Percentiles rank a stretch among this genome's conserved stretches.
Conservation (phyloP, 2,797 vertebrate genomes). For the Syngnathus acus region DNA sequence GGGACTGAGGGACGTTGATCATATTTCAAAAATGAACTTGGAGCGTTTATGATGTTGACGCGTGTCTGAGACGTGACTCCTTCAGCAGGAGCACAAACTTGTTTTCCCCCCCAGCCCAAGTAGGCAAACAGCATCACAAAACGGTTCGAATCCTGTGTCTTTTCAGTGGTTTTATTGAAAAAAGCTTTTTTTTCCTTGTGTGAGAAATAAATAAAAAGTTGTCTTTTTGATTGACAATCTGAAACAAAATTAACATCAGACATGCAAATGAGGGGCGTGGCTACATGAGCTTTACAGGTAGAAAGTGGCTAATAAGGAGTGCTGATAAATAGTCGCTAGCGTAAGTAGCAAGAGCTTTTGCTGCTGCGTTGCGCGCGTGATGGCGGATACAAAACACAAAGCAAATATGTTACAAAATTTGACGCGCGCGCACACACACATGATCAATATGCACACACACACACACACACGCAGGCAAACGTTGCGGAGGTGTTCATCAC, state of each 20-base stretch:
- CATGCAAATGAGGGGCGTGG: conserved; percentile 89
- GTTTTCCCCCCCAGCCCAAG: no score
- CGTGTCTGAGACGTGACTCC: not conserved
- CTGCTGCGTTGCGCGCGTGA: not conserved
- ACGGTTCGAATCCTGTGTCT: conserved; percentile 38
- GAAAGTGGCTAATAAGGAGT: conserved; percentile 76
- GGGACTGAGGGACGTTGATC: not conserved
- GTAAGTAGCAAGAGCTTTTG: not conserved
- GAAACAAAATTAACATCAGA: conserved; percentile 96
- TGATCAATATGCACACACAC: conserved; percentile 8
- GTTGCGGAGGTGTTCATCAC: conserved; percentile 41
- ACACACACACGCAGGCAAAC: conserved; percentile 5
- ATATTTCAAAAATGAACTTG: not conserved
- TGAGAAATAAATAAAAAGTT: conserved; percentile 99
- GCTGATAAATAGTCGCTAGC: conserved; percentile 20
- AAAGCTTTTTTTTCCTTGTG: conserved; percentile 98
- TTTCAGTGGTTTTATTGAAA: conserved; percentile 99
- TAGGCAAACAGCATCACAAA: not conserved
- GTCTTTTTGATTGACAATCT: conserved; percentile 87
- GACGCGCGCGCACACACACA: conserved; percentile 7
- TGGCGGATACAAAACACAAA: conserved; percentile 27
- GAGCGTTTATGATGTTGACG: not conserved
- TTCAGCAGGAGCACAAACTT: not conserved
- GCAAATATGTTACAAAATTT: conserved; percentile 68
- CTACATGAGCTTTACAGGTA: conserved; percentile 75